Conservation (phyloP, 2,113 vertebrate species). For the Otocyon megalotis region DNA sequence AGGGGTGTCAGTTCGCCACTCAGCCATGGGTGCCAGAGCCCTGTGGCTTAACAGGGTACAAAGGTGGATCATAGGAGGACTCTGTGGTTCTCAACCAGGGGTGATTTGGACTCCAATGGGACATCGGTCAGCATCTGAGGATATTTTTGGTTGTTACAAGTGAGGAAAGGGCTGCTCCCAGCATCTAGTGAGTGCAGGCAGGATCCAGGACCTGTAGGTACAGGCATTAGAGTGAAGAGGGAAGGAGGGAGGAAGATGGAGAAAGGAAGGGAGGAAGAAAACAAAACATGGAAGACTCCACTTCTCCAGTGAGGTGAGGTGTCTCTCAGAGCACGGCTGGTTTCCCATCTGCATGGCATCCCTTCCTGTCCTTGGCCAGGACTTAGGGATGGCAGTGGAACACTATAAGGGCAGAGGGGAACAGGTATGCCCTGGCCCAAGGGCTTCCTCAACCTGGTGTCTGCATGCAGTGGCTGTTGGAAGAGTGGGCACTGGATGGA, state of each 20-base stretch:
- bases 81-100: background rate
- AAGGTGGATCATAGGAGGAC: background rate
- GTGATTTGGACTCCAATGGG: background rate
- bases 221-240: background rate
- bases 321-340: too few relatives aligned
- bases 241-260: fast-evolving
- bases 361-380: background rate
- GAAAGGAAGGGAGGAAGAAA: background rate
- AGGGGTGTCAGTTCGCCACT: background rate
- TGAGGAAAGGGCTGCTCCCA: too few relatives aligned
- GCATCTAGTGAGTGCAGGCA: background rate
- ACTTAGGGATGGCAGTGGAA: background rate
- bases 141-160: background rate
- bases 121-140: background rate
- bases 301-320: background rate
- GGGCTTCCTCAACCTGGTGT: background rate
- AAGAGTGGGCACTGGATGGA: background rate
- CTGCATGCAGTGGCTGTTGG: background rate
- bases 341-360: background rate
- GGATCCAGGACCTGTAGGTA: background rate
- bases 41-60: background rate
- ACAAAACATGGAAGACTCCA: background rate
- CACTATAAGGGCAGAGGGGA: background rate
- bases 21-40: background rate
- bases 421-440: background rate